Evolutionary conservation across 2,888 invertebrate genomes (phyloP).

Genomic region (Platerodrilus igneus): DNA sequence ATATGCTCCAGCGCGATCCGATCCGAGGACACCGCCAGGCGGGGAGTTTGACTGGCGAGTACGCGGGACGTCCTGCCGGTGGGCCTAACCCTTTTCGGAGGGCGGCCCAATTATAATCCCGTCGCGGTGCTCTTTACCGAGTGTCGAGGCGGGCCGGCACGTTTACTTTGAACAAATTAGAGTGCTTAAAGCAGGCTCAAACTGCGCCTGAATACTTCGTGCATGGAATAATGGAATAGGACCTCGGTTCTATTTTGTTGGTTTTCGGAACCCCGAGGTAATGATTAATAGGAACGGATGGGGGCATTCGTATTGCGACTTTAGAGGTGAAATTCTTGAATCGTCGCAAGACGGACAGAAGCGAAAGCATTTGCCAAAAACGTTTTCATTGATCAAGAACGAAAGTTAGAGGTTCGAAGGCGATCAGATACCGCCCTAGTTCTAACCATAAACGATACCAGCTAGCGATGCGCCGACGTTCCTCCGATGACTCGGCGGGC

Average conservation of each 20-base stretch:
- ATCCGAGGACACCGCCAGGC: no score
- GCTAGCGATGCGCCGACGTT: conserved; percentile 59
- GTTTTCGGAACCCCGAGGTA: conserved; percentile 56
- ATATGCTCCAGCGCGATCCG: no score
- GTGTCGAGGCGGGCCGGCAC: conserved; percentile 51
- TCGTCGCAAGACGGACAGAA: conserved; percentile 54
- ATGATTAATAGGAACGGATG: conserved; percentile 55
- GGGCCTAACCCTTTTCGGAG: no score
- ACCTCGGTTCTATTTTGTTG: conserved; percentile 59
- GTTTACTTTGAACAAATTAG: conserved; percentile 65
- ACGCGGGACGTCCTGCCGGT: no score
- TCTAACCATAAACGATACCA: conserved; percentile 63
- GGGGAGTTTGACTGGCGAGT: no score
- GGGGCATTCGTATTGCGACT: conserved; percentile 57
- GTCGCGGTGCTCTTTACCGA: conserved; percentile 44
- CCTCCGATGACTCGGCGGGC: conserved; percentile 57
- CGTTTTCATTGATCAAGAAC: conserved; percentile 65
- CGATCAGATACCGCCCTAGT: conserved; percentile 53
- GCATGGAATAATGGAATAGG: conserved; percentile 66
- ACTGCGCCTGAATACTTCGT: conserved; percentile 47
- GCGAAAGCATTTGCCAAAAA: conserved; percentile 67
- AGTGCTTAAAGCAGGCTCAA: conserved; percentile 60
- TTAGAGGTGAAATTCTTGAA: conserved; percentile 59
- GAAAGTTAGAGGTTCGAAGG: conserved; percentile 65
- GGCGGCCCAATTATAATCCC: no score